phyloP scores from a whole-genome alignment of 2,797 vertebrate genomes.

The Falco columbarius region DNA sequence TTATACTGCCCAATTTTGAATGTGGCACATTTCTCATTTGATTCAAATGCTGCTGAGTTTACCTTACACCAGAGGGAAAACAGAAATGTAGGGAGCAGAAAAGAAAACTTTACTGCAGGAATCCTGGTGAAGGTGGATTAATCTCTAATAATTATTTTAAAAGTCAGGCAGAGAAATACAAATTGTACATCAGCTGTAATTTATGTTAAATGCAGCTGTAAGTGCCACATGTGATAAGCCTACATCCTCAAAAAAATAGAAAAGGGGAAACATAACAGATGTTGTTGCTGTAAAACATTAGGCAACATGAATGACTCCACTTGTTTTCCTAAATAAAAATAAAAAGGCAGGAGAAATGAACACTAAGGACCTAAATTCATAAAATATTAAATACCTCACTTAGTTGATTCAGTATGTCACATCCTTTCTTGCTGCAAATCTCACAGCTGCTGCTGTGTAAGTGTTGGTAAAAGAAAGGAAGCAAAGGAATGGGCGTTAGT shows the following conservation, averaged over 20 bases:
- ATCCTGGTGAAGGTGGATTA: background rate
- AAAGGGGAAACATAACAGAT: constrained; percentile 26
- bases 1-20: background rate
- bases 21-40: background rate
- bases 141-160: constrained; percentile 12
- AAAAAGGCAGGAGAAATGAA: background rate
- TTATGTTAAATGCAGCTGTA: constrained; percentile 26
- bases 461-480: background rate
- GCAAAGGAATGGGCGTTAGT: background rate
- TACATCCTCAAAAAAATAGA: constrained; percentile 13
- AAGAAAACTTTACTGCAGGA: background rate
- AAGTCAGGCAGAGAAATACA: constrained; percentile 21
- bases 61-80: background rate
- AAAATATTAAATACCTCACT: constrained; percentile 31
- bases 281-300: constrained; percentile 38
- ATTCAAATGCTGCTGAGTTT: background rate
- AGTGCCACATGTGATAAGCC: background rate
- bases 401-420: background rate
- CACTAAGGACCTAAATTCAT: background rate
- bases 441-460: background rate
- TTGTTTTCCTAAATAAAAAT: constrained; percentile 40
- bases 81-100: background rate
- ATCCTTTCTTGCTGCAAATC: background rate
- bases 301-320: background rate
- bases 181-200: constrained; percentile 6